Evolutionary conservation across 2,888 invertebrate genomes (phyloP).

Genomic region (Diloba caeruleocephala): DNA sequence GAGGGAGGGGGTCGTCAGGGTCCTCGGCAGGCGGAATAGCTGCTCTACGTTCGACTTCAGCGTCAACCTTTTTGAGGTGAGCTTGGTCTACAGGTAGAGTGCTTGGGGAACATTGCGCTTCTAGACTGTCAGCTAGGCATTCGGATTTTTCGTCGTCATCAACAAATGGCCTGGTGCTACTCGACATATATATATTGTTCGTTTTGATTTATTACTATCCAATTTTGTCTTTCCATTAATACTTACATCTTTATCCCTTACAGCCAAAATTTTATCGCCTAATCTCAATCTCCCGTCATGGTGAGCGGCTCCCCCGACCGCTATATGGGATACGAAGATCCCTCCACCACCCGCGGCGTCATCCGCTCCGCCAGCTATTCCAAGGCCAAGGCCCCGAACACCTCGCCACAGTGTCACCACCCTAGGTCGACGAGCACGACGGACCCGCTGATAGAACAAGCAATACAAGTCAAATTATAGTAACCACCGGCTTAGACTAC

Average conservation of each 20-base stretch:
- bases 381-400: slow-evolving; percentile 81
- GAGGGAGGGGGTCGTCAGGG: too few relatives aligned
- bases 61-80: too few relatives aligned
- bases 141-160: too few relatives aligned
- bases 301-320: slow-evolving; percentile 84
- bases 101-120: too few relatives aligned
- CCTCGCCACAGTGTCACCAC: slow-evolving; percentile 85
- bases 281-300: slow-evolving; percentile 83
- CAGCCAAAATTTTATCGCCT: slow-evolving; percentile 87
- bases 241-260: slow-evolving; percentile 85
- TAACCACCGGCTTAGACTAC: too few relatives aligned
- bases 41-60: too few relatives aligned
- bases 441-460: slow-evolving; percentile 71
- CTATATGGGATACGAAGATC: slow-evolving; percentile 85
- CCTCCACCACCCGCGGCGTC: slow-evolving; percentile 85
- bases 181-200: too few relatives aligned
- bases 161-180: too few relatives aligned
- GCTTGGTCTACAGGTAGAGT: too few relatives aligned
- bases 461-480: slow-evolving; percentile 11
- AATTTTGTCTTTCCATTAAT: background rate
- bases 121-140: too few relatives aligned
- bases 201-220: too few relatives aligned
- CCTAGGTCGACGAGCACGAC: slow-evolving; percentile 81
- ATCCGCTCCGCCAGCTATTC: slow-evolving; percentile 85
- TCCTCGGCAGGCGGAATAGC: too few relatives aligned